Evolutionary conservation across 2,888 invertebrate genomes (phyloP), one percentile per base, ranked within the genome.

Genomic region (Lithophane socia): DNA sequence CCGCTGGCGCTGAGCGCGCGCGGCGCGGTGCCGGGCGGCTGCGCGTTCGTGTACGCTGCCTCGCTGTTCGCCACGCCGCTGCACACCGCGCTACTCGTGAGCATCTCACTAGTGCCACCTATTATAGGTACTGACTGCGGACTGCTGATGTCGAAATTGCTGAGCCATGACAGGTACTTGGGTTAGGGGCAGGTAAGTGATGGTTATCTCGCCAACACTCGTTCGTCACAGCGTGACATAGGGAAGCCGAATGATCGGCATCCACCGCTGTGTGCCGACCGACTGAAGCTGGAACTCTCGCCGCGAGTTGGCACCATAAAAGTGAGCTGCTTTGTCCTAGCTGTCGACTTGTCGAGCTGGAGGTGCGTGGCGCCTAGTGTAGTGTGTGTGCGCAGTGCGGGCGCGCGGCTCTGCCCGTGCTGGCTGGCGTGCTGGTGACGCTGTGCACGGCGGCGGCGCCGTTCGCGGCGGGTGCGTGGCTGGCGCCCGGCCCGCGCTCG

Each of bases 21-120:
- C 73, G 66, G 66, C 37, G 67, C 68, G 24, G 80, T 49, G 47
- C 71, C 83, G 13, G 63, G 42, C 3, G 69, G 75, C 66, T 64
- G 78, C 56, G 81, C 75, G 63, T 86, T 80, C n/a, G 72, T 87
- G 52, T 90, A 97, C 97, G 72, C 64, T 49, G 80, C 71, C 71
- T 97, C 98, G 16, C 97, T 93, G 97, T 98, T 90, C 97, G 97
- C 85, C 98, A 98, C 70, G 98, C 98, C 5, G 99, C 99, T 95
- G 99, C 16, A 98, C 99, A 16, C 97, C 97, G 0, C 97, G 96
- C 74, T 98, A 98, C 13, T 98, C 98, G 86, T 84, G 97, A 98
- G 79, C 99, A 18, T 7, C 8, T 49, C 8, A n/a, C 58, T 56
- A 49, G 29, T 29, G 18, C 44, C 64, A 66, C 18, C 29, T 29